phyloP scores from a whole-genome alignment of 2,888 invertebrate genomes.

The Empis stercorea region DNA sequence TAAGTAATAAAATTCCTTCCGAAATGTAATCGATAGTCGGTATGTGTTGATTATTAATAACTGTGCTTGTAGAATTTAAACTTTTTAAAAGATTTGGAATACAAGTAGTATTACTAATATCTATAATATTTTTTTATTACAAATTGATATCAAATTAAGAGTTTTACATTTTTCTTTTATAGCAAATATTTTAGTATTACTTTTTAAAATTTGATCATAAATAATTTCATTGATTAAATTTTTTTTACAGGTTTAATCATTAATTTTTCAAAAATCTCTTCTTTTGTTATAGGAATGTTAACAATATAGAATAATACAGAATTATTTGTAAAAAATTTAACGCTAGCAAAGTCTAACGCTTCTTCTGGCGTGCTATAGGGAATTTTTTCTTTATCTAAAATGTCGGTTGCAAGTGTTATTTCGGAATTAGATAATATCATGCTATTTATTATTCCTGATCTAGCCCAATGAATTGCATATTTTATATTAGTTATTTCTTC shows the following conservation, averaged over 20 bases:
- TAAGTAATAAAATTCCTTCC: slow-evolving; percentile 11
- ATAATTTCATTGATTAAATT: slow-evolving; percentile 7
- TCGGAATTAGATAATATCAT: slow-evolving; percentile 12
- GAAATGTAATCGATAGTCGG: slow-evolving; percentile 9
- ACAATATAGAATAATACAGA: slow-evolving; percentile 4
- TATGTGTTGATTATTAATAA: slow-evolving; percentile 10
- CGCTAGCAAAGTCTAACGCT: slow-evolving; percentile 7
- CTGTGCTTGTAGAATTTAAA: slow-evolving; percentile 7
- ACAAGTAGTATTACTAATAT: slow-evolving; percentile 10
- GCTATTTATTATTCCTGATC: slow-evolving; percentile 11
- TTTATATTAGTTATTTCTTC: slow-evolving; percentile 12
- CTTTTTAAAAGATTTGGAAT: slow-evolving; percentile 12
- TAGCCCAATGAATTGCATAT: slow-evolving; percentile 8
- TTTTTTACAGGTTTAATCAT: slow-evolving; percentile 10
- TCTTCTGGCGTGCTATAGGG: slow-evolving; percentile 9
- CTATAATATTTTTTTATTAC: slow-evolving; percentile 8
- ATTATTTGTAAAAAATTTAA: slow-evolving; percentile 6
- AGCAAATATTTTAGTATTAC: slow-evolving; percentile 7
- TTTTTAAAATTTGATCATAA: slow-evolving; percentile 6
- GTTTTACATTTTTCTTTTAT: slow-evolving; percentile 7
- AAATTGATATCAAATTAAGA: slow-evolving; percentile 8
- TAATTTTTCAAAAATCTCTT: slow-evolving; percentile 7
- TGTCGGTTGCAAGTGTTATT: slow-evolving; percentile 10
- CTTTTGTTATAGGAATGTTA: slow-evolving; percentile 8
- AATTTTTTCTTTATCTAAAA: slow-evolving; percentile 11